Conservation (phyloP, 1,140 invertebrate genomes). For the Sarcophaga peregrina region DNA sequence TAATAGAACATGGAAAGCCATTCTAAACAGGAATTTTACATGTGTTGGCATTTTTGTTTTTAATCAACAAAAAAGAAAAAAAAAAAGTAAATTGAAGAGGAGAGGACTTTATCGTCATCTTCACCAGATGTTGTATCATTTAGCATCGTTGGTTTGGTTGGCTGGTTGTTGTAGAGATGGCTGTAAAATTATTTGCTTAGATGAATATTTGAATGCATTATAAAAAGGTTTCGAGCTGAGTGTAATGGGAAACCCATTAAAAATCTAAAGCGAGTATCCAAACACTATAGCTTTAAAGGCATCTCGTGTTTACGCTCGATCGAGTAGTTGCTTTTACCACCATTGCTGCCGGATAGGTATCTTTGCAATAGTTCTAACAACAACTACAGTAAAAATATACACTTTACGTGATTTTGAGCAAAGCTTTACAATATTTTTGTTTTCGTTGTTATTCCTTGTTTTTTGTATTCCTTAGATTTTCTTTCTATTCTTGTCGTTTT, state of each 20-base stretch:
- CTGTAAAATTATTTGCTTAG: neutral
- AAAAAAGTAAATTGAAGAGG: neutral
- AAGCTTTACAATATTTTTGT: conserved; percentile 23
- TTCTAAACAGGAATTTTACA: conserved; percentile 26
- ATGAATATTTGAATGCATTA: neutral
- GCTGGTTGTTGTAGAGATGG: neutral
- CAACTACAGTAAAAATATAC: neutral
- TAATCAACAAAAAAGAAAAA: neutral
- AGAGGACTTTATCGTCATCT: conserved; percentile 28
- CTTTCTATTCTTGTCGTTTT: too few species aligned
- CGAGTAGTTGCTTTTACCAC: neutral
- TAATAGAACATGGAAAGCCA: neutral
- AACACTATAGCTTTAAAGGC: conserved; percentile 31
- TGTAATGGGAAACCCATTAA: conserved; percentile 38
- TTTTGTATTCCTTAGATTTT: neutral
- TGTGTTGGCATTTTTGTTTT: conserved; percentile 9
- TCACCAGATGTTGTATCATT: conserved; percentile 27
- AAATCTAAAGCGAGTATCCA: conserved; percentile 34
- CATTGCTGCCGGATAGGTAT: too few species aligned
- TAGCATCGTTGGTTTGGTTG: neutral
- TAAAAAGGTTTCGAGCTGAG: neutral
- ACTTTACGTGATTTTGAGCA: neutral
- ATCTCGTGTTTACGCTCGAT: conserved; percentile 13
- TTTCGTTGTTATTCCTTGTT: neutral
- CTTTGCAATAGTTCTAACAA: neutral